Evolutionary conservation across 1,140 invertebrate genomes (phyloP).

Genomic region (Phthorimaea operculella): DNA sequence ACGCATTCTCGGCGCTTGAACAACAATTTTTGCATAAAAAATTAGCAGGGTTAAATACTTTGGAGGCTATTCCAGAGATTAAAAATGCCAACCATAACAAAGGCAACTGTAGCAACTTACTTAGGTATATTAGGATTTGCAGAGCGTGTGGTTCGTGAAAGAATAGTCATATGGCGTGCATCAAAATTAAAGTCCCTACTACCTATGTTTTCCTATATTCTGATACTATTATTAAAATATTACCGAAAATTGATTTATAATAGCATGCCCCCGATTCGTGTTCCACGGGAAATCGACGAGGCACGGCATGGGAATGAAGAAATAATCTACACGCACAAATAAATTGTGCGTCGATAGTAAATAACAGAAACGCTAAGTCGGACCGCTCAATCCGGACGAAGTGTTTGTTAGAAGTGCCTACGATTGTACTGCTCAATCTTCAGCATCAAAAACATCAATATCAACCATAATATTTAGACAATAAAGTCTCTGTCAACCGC

Average conservation of each 20-base stretch:
- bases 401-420: constrained; percentile 61
- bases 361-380: constrained; percentile 45
- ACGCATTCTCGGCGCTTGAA: constrained; percentile 2
- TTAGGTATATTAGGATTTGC: not conserved
- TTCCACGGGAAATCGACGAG: constrained; percentile 9
- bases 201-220: too few species aligned
- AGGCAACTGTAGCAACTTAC: not conserved
- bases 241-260: not conserved
- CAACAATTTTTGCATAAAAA: constrained; percentile 1
- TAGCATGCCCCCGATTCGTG: not conserved
- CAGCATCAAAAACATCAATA: constrained; percentile 15
- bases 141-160: not conserved
- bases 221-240: too few species aligned
- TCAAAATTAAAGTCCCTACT: too few species aligned
- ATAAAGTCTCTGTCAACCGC: constrained; percentile 31
- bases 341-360: constrained; percentile 47
- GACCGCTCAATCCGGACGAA: constrained; percentile 62
- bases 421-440: constrained; percentile 40
- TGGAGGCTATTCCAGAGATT: not conserved
- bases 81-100: not conserved
- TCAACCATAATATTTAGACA: constrained; percentile 24
- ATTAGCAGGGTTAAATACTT: not conserved
- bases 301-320: constrained; percentile 43
- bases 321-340: constrained; percentile 54
- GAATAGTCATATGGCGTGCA: too few species aligned